phyloP scores from a whole-genome alignment of 2,888 invertebrate genomes.

The Sepiola atlantica region DNA sequence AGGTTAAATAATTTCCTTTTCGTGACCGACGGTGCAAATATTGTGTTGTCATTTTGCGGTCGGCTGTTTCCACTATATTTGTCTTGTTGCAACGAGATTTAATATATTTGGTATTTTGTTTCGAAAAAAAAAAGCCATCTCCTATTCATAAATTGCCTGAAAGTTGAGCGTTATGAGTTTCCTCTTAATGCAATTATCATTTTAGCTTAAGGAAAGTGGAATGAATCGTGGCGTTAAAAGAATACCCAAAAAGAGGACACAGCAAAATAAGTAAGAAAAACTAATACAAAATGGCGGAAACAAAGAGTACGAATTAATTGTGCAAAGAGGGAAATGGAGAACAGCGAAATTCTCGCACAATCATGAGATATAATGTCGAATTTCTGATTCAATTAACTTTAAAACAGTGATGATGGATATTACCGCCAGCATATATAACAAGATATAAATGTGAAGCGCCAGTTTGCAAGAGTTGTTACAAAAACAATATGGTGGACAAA shows the following conservation, averaged over 20 bases:
- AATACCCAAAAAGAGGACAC: not conserved
- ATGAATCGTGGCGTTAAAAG: not conserved
- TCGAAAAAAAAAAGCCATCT: not conserved
- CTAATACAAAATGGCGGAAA: not conserved
- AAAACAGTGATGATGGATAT: constrained; percentile 18
- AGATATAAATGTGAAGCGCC: not conserved
- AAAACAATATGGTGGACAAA: not conserved
- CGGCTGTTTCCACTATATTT: not conserved
- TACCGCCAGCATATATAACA: constrained; percentile 18
- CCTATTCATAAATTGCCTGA: not conserved
- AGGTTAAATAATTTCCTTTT: not conserved
- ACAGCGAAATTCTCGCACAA: not conserved
- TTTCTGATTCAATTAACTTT: constrained; percentile 32
- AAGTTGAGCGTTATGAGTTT: not conserved
- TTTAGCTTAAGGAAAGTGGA: not conserved
- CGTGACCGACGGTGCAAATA: not conserved
- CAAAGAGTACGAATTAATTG: not conserved
- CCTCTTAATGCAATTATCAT: not conserved
- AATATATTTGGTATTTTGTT: not conserved
- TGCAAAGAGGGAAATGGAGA: not conserved
- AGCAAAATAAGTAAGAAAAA: not conserved
- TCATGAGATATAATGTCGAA: constrained; percentile 10
- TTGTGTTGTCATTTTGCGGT: not conserved
- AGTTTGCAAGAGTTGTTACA: not conserved
- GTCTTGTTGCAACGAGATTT: not conserved